phyloP scores from a whole-genome alignment of 2,888 invertebrate genomes.

The Drosophila mulleri region DNA sequence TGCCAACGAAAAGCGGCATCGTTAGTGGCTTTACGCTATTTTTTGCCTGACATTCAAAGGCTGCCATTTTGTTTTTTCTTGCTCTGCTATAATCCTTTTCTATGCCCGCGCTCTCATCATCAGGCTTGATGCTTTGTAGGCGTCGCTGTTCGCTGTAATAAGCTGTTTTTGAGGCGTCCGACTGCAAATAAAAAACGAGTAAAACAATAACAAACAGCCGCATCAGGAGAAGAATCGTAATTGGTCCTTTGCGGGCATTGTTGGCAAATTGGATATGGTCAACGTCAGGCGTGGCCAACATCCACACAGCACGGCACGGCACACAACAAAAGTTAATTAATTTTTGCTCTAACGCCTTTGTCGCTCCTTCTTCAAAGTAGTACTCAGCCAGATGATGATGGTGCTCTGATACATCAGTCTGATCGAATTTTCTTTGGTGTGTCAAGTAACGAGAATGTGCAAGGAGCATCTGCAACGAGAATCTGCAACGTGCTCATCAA shows the following conservation, averaged over 20 bases:
- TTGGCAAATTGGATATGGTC: slow-evolving; percentile 23
- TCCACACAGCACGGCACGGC: slow-evolving; percentile 10
- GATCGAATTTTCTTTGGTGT: slow-evolving; percentile 18
- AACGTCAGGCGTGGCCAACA: slow-evolving; percentile 23
- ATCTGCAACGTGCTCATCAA: not conserved
- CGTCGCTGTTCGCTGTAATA: slow-evolving; percentile 52
- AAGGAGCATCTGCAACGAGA: not conserved
- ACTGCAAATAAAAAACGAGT: slow-evolving; percentile 38
- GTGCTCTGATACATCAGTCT: slow-evolving; percentile 12
- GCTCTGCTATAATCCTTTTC: slow-evolving; percentile 32
- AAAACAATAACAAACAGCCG: slow-evolving; percentile 1
- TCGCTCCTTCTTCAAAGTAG: slow-evolving; percentile 12
- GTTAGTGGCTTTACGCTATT: slow-evolving; percentile 71
- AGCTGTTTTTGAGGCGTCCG: slow-evolving; percentile 54
- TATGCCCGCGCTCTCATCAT: slow-evolving; percentile 15
- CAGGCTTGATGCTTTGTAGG: slow-evolving; percentile 34
- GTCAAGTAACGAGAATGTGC: not conserved
- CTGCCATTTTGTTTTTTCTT: not conserved
- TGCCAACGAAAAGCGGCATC: slow-evolving; percentile 64
- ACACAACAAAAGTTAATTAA: slow-evolving; percentile 63
- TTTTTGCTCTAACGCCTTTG: slow-evolving; percentile 46
- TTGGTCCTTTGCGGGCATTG: slow-evolving; percentile 34
- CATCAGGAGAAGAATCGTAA: slow-evolving; percentile 33
- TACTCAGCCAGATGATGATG: slow-evolving; percentile 2
- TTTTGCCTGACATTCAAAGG: slow-evolving; percentile 43